A percentile compares a stretch with the other conserved stretches of the same genome.
Conservation (phyloP, 2,113 vertebrate genomes). For the Macquaria australasica region DNA sequence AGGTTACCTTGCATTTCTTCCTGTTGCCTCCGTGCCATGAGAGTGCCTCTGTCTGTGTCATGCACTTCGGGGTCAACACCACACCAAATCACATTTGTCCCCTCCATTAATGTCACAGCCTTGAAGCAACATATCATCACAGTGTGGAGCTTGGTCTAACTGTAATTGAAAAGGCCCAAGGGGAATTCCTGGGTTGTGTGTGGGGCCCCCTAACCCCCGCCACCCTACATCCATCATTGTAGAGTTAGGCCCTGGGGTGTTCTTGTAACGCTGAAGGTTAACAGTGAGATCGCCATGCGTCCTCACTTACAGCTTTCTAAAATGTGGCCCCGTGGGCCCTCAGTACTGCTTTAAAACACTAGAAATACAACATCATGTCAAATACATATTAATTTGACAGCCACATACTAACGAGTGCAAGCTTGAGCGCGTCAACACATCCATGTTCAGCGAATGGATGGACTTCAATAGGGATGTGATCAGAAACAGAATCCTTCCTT, state of each 20-base stretch:
- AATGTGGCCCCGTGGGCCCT: conserved; percentile 47
- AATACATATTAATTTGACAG: conserved; percentile 56
- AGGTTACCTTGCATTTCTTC: conserved; percentile 18
- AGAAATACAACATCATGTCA: conserved; percentile 54
- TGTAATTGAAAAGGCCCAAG: conserved; percentile 86
- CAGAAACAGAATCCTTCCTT: conserved; percentile 81
- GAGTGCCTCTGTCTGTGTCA: conserved; percentile 28
- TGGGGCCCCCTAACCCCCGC: conserved; percentile 54
- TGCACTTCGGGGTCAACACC: conserved; percentile 73
- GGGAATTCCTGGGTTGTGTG: conserved; percentile 78
- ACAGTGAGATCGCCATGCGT: conserved; percentile 72
- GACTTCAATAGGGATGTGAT: conserved; percentile 80
- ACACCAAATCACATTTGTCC: conserved; percentile 82
- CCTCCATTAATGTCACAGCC: conserved; percentile 77
- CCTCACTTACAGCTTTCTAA: conserved; percentile 60
- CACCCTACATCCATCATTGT: conserved; percentile 80
- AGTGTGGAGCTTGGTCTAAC: conserved; percentile 75
- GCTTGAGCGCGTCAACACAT: conserved; percentile 57
- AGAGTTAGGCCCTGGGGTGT: conserved; percentile 76
- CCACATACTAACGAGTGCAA: conserved; percentile 43
- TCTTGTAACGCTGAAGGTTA: conserved; percentile 77
- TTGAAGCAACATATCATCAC: conserved; percentile 82
- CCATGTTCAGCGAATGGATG: conserved; percentile 70
- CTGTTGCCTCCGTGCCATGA: background rate
- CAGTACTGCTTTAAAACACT: conserved; percentile 14